These are phyloP conservation scores for Terebella lapidaria DNA, from an alignment of 2,888 invertebrate species.

Conservation along the genomic window DNA sequence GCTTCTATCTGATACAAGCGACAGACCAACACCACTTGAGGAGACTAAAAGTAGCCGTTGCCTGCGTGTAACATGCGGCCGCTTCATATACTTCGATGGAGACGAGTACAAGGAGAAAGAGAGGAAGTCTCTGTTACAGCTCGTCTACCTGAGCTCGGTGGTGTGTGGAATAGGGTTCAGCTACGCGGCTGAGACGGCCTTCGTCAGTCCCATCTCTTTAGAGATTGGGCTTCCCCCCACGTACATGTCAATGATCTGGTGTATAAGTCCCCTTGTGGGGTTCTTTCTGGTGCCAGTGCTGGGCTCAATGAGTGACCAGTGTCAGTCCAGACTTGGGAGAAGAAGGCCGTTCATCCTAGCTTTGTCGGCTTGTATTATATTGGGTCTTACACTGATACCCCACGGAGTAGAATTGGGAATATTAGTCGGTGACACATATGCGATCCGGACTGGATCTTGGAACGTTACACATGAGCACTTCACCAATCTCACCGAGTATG, in stretches of 20 bases:
- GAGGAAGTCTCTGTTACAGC: constrained; percentile 55
- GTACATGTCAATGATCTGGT: constrained; percentile 94
- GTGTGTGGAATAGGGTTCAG: constrained; percentile 98
- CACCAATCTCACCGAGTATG: no score
- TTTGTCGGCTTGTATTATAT: constrained; percentile 79
- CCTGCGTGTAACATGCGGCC: no score
- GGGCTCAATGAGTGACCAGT: constrained; percentile 87
- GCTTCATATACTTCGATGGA: no score
- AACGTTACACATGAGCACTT: no score
- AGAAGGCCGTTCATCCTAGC: constrained; percentile 86
- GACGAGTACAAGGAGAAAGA: no score
- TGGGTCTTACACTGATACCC: constrained; percentile 84
- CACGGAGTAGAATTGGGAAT: constrained; percentile 84
- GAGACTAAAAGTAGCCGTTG: no score
- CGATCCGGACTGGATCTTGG: background rate
- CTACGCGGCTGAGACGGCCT: constrained; percentile 94
- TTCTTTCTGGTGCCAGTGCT: constrained; percentile 89
- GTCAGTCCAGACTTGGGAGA: constrained; percentile 73
- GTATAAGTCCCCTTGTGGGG: constrained; percentile 85
- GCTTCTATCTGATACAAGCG: no score
- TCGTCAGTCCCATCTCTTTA: constrained; percentile 87
- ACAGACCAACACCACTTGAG: no score
- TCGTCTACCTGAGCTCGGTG: constrained; percentile 83
- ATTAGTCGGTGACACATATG: constrained; percentile 60
- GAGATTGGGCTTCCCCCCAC: constrained; percentile 86